These are phyloP conservation scores for Aphidius ervi DNA, from an alignment of 1,140 invertebrate species.

Conservation along the genomic window DNA sequence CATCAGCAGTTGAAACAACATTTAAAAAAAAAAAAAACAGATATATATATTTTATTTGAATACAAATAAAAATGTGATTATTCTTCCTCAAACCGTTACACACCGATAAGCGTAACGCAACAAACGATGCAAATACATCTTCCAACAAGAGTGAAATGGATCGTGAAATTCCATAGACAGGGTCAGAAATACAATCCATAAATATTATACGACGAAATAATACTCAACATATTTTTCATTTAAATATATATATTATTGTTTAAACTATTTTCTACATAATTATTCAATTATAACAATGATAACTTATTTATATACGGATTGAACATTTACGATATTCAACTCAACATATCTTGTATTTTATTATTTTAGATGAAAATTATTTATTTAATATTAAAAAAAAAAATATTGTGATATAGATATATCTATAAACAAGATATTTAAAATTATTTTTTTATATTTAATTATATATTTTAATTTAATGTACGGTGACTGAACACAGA, in stretches of 20 bases:
- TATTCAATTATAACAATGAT: not conserved
- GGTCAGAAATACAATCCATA: not conserved
- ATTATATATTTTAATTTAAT: too few species aligned
- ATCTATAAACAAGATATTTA: too few species aligned
- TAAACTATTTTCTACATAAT: not conserved
- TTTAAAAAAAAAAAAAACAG: too few species aligned
- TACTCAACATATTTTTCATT: not conserved
- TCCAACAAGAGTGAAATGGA: constrained; percentile 7
- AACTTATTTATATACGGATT: not conserved
- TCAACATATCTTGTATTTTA: too few species aligned
- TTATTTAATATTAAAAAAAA: too few species aligned
- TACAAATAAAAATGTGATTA: not conserved
- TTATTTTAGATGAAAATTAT: too few species aligned
- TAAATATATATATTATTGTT: not conserved
- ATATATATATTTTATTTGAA: too few species aligned
- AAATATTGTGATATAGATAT: too few species aligned
- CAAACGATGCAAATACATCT: constrained; percentile 3
- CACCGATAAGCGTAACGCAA: constrained; percentile 10
- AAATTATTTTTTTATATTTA: too few species aligned
- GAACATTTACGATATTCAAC: not conserved
- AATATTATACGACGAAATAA: not conserved
- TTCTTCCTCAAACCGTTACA: constrained; percentile 1
- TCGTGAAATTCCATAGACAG: not conserved
- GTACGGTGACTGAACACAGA: too few species aligned
- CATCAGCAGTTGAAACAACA: too few species aligned